These are phyloP conservation scores for Nomia melanderi DNA, from an alignment of 1,140 invertebrate genomes.

Conservation along the genomic window DNA sequence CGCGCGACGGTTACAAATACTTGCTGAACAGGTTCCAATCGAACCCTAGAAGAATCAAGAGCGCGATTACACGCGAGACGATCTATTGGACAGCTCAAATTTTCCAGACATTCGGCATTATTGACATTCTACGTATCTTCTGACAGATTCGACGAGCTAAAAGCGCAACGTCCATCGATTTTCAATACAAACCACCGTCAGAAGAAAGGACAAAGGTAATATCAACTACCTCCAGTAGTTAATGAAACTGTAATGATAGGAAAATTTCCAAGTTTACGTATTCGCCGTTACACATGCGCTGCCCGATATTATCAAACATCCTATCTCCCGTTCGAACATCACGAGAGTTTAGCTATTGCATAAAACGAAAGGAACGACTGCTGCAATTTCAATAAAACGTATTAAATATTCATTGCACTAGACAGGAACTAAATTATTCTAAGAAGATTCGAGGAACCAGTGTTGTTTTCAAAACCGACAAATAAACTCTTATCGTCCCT, in stretches of 20 bases:
- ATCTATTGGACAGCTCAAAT: not conserved
- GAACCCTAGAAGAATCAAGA: too few species aligned
- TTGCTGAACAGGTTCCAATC: too few species aligned
- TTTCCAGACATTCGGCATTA: too few species aligned
- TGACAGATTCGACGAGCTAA: constrained; percentile 39
- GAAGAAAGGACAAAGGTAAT: constrained; percentile 60
- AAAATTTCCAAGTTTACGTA: constrained; percentile 43
- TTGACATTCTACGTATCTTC: constrained; percentile 31
- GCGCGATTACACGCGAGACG: too few species aligned
- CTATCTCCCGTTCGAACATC: not conserved
- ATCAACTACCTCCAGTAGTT: constrained; percentile 34
- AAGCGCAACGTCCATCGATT: constrained; percentile 49
- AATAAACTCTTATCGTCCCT: too few species aligned
- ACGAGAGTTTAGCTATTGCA: not conserved
- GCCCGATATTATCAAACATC: constrained; percentile 15
- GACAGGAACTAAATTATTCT: too few species aligned
- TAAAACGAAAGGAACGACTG: too few species aligned
- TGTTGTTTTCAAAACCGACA: too few species aligned
- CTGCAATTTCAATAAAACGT: too few species aligned
- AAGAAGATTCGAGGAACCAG: too few species aligned
- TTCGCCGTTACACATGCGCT: not conserved
- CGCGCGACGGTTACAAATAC: too few species aligned
- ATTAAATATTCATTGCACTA: too few species aligned
- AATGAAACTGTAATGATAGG: constrained; percentile 37
- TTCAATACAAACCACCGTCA: constrained; percentile 35